These are phyloP conservation scores for Syngnathus typhle DNA, from an alignment of 2,113 vertebrate species.

Conservation along the genomic window DNA sequence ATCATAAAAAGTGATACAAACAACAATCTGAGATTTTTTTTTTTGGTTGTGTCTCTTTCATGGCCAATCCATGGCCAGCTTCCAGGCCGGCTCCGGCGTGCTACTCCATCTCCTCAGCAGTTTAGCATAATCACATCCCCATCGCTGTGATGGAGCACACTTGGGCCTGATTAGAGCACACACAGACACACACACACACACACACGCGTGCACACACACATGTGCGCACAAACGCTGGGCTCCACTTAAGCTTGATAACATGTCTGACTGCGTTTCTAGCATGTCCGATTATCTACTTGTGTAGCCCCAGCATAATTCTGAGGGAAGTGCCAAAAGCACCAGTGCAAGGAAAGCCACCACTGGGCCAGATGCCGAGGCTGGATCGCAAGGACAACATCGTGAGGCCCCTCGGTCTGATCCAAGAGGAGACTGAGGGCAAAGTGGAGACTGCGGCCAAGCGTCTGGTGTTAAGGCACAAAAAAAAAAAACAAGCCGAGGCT, in stretches of 20 bases:
- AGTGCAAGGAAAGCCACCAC: neutral
- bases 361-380: neutral
- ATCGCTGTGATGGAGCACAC: constrained; percentile 59
- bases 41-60: neutral
- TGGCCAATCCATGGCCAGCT: neutral
- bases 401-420: neutral
- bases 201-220: constrained; percentile 6
- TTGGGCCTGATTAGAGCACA: constrained; percentile 54
- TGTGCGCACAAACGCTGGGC: constrained; percentile 17
- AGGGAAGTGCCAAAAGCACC: neutral
- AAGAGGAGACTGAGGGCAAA: neutral
- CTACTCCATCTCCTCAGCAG: constrained; percentile 45
- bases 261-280: constrained; percentile 52
- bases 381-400: neutral
- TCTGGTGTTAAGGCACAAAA: no score
- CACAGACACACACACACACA: neutral
- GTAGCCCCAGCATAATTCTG: constrained; percentile 17
- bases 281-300: constrained; percentile 56
- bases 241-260: constrained; percentile 64
- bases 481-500: no score
- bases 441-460: neutral
- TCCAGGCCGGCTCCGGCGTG: constrained; percentile 17
- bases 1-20: neutral
- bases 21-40: neutral
- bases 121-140: constrained; percentile 67